phyloP scores from a whole-genome alignment of 2,113 vertebrate species.

The Cololabis saira region DNA sequence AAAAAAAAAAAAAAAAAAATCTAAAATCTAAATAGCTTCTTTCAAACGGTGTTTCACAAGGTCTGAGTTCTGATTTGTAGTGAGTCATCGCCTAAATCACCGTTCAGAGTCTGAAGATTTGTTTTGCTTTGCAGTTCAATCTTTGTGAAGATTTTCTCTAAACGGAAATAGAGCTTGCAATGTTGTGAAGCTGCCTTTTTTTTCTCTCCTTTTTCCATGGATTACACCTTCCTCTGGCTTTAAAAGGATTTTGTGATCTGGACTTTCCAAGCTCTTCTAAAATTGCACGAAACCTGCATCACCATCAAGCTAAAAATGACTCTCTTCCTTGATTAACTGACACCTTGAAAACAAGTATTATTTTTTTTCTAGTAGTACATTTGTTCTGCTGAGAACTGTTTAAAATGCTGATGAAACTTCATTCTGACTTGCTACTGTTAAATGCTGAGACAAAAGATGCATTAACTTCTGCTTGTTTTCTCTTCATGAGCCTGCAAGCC shows the following conservation, averaged over 20 bases:
- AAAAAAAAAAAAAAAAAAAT: neutral
- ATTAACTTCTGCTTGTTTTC: constrained; percentile 20
- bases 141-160: neutral
- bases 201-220: neutral
- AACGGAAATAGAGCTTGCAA: constrained; percentile 35
- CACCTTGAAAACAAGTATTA: constrained; percentile 23
- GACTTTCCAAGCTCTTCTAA: constrained; percentile 34
- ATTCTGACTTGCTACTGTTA: too few relatives aligned
- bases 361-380: too few relatives aligned
- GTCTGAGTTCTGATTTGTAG: constrained; percentile 15
- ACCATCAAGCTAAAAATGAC: constrained; percentile 23
- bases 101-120: constrained; percentile 16
- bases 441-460: too few relatives aligned
- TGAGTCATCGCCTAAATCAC: constrained; percentile 34
- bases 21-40: constrained; percentile 1
- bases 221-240: constrained; percentile 35
- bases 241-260: constrained; percentile 38
- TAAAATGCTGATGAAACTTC: too few relatives aligned
- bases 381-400: too few relatives aligned
- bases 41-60: constrained; percentile 1
- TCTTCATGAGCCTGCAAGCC: constrained; percentile 18
- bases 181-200: constrained; percentile 35
- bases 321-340: constrained; percentile 47
- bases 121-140: constrained; percentile 5
- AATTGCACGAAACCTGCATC: constrained; percentile 43